A percentile compares a stretch with the other conserved stretches of the same genome.
Conservation (phyloP, 2,797 vertebrate species). For the Danio albolineatus region DNA sequence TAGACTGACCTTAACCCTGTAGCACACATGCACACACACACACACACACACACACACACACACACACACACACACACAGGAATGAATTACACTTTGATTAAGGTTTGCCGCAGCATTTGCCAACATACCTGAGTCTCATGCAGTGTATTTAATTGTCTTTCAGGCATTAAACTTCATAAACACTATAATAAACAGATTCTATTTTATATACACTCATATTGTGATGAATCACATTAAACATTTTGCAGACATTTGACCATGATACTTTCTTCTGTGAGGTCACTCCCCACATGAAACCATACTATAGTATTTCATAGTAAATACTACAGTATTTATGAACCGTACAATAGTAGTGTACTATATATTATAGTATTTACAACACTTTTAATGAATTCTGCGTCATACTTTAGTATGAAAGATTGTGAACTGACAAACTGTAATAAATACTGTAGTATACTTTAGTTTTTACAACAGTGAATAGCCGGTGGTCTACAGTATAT, state of each 20-base stretch:
- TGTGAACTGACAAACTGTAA: too few species aligned
- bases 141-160: not conserved
- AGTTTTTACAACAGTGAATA: too few species aligned
- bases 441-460: too few species aligned
- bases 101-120: constrained; percentile 56
- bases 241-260: not conserved
- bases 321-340: too few species aligned
- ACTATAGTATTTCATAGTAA: too few species aligned
- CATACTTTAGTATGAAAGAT: too few species aligned
- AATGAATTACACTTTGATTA: constrained; percentile 64
- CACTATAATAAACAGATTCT: not conserved
- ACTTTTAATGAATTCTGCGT: too few species aligned
- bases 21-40: constrained; percentile 45
- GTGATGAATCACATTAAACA: not conserved
- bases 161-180: not conserved
- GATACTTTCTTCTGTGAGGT: not conserved
- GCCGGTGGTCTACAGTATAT: too few species aligned
- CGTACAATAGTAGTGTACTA: too few species aligned
- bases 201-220: not conserved
- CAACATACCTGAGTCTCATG: constrained; percentile 12
- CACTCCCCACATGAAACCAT: not conserved
- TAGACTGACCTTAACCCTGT: constrained; percentile 55
- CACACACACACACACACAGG: not conserved
- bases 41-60: too few species aligned
- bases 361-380: too few species aligned